A percentile compares a stretch with the other conserved stretches of the same genome.
Conservation (phyloP, 2,797 vertebrate species). For the Prionace glauca region DNA sequence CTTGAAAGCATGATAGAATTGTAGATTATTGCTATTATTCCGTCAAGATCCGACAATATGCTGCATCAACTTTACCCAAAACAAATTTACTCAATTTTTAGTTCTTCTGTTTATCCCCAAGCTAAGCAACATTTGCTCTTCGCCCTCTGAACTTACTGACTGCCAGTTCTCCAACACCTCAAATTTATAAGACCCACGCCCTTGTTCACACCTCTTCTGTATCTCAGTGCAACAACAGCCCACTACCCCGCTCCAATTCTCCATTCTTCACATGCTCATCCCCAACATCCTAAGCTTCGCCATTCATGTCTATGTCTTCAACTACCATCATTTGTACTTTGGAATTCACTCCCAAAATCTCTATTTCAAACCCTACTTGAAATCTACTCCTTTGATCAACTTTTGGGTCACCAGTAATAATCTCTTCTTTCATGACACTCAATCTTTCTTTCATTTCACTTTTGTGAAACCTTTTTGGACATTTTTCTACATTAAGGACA, state of each 20-base stretch:
- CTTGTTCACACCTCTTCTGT: background rate
- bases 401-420: background rate
- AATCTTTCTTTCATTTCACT: background rate
- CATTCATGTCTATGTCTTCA: background rate
- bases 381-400: background rate
- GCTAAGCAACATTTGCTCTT: background rate
- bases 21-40: background rate
- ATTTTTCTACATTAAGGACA: background rate
- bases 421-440: background rate
- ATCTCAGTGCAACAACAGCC: background rate
- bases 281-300: background rate
- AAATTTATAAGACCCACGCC: background rate
- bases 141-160: background rate
- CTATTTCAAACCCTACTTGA: background rate
- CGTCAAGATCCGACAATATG: background rate
- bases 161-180: background rate
- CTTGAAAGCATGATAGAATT: background rate
- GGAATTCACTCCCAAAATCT: background rate
- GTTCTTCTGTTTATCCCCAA: background rate
- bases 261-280: background rate
- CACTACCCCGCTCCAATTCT: background rate
- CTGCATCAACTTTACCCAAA: background rate
- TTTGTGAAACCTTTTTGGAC: background rate
- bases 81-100: background rate
- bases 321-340: background rate